A percentile compares a stretch with the other conserved stretches of the same genome.
Conservation (phyloP, 2,888 invertebrate species). For the Apotomis betuletana region DNA sequence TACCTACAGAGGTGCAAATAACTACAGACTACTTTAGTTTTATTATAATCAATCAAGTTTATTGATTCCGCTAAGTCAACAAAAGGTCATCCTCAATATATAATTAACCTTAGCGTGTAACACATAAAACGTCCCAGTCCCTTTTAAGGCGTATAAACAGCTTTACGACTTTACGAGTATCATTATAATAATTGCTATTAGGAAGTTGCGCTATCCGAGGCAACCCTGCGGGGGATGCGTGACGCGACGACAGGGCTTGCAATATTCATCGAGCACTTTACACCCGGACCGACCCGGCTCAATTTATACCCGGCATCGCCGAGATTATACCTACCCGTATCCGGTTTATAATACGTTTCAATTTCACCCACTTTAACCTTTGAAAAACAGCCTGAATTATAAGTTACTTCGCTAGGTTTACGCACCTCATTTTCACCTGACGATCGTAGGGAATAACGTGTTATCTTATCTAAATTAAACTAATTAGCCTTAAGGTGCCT, state of each 20-base stretch:
- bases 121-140: slow-evolving; percentile 21
- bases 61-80: background rate
- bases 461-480: background rate
- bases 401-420: slow-evolving; percentile 2
- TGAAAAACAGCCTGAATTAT: slow-evolving; percentile 18
- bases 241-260: slow-evolving; percentile 66
- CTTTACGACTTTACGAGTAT: slow-evolving; percentile 36
- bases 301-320: slow-evolving; percentile 54
- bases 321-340: slow-evolving; percentile 41
- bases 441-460: background rate
- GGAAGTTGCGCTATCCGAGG: slow-evolving; percentile 39
- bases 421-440: background rate
- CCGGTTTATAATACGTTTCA: slow-evolving; percentile 41
- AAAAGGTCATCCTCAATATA: background rate
- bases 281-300: slow-evolving; percentile 57
- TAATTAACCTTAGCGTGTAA: background rate
- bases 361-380: slow-evolving; percentile 31
- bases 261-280: slow-evolving; percentile 78
- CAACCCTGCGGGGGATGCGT: slow-evolving; percentile 52
- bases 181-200: slow-evolving; percentile 40
- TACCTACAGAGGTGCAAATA: background rate
- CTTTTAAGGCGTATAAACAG: slow-evolving; percentile 25
- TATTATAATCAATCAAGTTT: background rate
- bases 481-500: too few species aligned
- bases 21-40: background rate